These are phyloP conservation scores for Mastomys natalensis DNA, from an alignment of 2,113 vertebrate genomes.

Conservation along the genomic window DNA sequence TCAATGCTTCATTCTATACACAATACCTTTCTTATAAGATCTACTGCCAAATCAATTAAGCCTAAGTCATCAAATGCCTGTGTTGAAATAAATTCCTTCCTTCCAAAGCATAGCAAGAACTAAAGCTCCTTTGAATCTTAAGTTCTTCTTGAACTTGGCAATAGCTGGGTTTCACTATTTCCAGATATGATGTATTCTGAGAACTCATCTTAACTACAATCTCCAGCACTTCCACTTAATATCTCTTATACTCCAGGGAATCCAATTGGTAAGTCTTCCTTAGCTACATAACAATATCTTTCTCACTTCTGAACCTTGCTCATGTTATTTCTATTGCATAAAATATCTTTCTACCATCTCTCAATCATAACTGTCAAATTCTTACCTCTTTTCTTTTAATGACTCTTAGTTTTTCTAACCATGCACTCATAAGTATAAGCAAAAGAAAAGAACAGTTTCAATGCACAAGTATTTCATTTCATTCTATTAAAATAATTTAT, in stretches of 20 bases:
- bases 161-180: slow-evolving; percentile 21
- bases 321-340: background rate
- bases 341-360: slow-evolving; percentile 7
- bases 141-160: slow-evolving; percentile 46
- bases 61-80: slow-evolving; percentile 2
- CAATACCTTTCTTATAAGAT: background rate
- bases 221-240: slow-evolving; percentile 34
- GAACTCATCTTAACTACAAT: background rate
- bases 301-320: slow-evolving; percentile 31
- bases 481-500: slow-evolving; percentile 16
- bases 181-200: slow-evolving; percentile 34
- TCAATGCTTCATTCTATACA: background rate
- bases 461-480: slow-evolving; percentile 18
- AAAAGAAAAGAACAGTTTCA: slow-evolving; percentile 18
- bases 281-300: slow-evolving; percentile 2
- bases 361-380: background rate
- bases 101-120: background rate
- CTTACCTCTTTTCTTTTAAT: slow-evolving; percentile 18
- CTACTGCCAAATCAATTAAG: slow-evolving; percentile 40
- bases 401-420: slow-evolving; percentile 35
- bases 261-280: background rate
- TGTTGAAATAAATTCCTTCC: slow-evolving; percentile 50
- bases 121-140: slow-evolving; percentile 45
- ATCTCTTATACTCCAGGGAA: background rate
- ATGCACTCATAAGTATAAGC: slow-evolving; percentile 51